Percentiles rank a stretch among this genome's conserved stretches.
Evolutionary conservation across 2,797 vertebrate species (phyloP).

Genomic region (Coilia nasus): DNA sequence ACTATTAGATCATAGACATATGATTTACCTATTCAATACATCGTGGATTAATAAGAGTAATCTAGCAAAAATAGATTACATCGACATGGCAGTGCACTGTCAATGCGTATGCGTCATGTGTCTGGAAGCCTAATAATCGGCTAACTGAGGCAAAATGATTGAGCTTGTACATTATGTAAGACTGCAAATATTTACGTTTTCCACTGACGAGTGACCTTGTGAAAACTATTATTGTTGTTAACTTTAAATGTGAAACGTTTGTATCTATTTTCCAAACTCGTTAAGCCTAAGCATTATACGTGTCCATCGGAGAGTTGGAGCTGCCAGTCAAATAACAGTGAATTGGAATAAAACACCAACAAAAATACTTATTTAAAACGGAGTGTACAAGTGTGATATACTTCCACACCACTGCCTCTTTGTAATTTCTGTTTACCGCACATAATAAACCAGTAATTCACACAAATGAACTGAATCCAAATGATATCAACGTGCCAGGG

Average conservation of each 20-base stretch:
- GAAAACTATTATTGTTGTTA: background rate
- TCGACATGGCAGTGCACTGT: background rate
- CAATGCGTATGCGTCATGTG: background rate
- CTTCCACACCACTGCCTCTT: background rate
- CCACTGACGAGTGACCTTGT: background rate
- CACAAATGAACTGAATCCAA: background rate
- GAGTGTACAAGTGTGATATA: too few species aligned
- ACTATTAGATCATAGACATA: background rate
- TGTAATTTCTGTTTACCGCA: background rate
- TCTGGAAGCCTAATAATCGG: background rate
- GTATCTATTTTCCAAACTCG: background rate
- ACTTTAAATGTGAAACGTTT: background rate
- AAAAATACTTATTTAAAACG: too few species aligned
- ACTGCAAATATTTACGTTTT: background rate
- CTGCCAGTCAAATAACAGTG: background rate
- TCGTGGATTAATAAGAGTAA: background rate
- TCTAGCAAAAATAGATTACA: background rate
- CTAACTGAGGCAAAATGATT: background rate
- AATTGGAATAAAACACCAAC: too few species aligned
- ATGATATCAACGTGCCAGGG: background rate
- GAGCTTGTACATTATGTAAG: background rate
- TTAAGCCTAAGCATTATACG: background rate
- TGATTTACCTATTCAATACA: background rate
- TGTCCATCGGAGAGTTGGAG: background rate
- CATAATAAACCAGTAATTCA: background rate